Conservation (phyloP, 2,113 vertebrate genomes). For the Maylandia zebra region DNA sequence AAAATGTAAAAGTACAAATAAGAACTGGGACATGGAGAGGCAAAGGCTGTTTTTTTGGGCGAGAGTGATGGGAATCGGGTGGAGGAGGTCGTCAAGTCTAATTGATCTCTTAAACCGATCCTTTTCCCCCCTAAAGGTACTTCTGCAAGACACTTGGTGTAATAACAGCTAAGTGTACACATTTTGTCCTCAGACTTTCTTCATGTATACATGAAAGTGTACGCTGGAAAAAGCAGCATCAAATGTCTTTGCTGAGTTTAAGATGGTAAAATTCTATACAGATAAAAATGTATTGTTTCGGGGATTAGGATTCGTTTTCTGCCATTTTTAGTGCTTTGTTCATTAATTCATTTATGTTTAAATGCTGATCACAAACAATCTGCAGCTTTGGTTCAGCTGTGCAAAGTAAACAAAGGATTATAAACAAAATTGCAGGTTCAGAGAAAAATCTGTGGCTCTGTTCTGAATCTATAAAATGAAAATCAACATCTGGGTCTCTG, state of each 20-base stretch:
- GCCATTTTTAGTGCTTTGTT: not conserved
- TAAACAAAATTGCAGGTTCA: not conserved
- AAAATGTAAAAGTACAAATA: not conserved
- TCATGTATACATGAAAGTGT: not conserved
- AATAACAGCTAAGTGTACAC: not conserved
- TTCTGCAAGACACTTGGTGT: not conserved
- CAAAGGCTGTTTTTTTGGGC: not conserved
- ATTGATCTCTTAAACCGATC: not conserved
- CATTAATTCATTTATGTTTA: not conserved
- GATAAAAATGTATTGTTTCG: not conserved
- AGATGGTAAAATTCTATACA: not conserved
- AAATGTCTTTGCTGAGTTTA: rapidly evolving
- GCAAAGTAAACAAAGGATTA: not conserved
- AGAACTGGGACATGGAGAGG: not conserved
- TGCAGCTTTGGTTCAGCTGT: not conserved
- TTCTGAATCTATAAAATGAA: not conserved
- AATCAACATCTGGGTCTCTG: not conserved
- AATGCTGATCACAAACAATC: not conserved
- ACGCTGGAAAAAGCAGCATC: rapidly evolving
- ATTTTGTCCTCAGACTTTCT: not conserved
- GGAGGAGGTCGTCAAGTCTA: not conserved
- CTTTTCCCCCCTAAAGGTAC: not conserved
- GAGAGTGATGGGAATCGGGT: not conserved
- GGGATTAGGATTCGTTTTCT: not conserved
- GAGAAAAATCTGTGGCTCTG: not conserved